A percentile compares a stretch with the other conserved stretches of the same genome.
Evolutionary conservation across 2,113 vertebrate species (phyloP).

Genomic region (Pterophyllum scalare): DNA sequence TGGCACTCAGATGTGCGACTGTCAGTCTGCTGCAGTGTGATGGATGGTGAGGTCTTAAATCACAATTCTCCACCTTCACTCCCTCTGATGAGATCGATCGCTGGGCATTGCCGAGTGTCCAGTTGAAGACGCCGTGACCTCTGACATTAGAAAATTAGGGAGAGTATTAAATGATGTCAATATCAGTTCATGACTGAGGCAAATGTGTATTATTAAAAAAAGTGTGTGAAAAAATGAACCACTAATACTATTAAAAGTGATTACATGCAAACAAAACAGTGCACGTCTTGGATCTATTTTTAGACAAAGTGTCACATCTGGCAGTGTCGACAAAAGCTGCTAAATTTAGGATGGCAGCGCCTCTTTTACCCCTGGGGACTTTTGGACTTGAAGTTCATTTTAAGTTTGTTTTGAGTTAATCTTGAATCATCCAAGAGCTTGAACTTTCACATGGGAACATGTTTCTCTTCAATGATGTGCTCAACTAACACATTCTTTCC

Average conservation of each 20-base stretch:
- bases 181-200: accelerated
- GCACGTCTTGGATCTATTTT: constrained; percentile 35
- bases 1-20: constrained; percentile 66
- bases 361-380: constrained; percentile 29
- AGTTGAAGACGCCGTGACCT: constrained; percentile 76
- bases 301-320: constrained; percentile 50
- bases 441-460: constrained; percentile 82
- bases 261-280: not conserved
- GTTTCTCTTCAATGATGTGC: constrained; percentile 64
- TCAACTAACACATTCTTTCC: constrained; percentile 75
- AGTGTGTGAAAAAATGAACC: not conserved
- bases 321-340: constrained; percentile 25
- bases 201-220: not conserved
- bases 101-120: constrained; percentile 70
- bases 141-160: constrained; percentile 67
- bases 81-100: constrained; percentile 55
- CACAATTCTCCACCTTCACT: constrained; percentile 70
- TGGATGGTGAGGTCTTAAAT: not conserved
- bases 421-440: constrained; percentile 60
- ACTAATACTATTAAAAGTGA: not conserved
- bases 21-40: constrained; percentile 81
- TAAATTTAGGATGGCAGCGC: constrained; percentile 34
- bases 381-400: constrained; percentile 55
- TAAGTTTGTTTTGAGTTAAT: constrained; percentile 68
- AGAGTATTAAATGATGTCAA: not conserved